Percentiles rank a stretch among this genome's conserved stretches.
Evolutionary conservation across 2,888 invertebrate species (phyloP).

Genomic region (Leucania comma): DNA sequence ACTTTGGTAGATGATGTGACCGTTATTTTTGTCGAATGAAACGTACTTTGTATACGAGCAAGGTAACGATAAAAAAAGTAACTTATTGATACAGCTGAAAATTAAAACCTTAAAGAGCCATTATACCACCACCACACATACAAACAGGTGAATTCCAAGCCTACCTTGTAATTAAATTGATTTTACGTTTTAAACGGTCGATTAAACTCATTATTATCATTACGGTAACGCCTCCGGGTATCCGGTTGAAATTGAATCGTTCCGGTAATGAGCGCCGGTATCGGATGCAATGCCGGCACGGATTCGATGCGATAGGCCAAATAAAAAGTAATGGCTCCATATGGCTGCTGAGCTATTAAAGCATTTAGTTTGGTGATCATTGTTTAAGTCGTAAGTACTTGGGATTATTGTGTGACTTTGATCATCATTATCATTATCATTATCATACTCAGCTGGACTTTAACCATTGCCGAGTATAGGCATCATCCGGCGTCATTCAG

Average conservation of each 20-base stretch:
- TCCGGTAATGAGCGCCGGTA: slow-evolving; percentile 75
- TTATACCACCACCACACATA: slow-evolving; percentile 16
- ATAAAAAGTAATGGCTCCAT: slow-evolving; percentile 68
- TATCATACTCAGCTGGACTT: too few species aligned
- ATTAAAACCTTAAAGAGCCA: slow-evolving; percentile 18
- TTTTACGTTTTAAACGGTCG: slow-evolving; percentile 61
- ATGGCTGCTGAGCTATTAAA: slow-evolving; percentile 49
- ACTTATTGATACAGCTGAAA: background rate
- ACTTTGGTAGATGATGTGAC: background rate
- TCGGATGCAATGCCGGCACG: slow-evolving; percentile 65
- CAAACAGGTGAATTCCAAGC: slow-evolving; percentile 21
- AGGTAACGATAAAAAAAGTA: background rate
- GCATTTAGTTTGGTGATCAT: slow-evolving; percentile 51
- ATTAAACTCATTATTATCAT: slow-evolving; percentile 73
- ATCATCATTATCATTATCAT: too few species aligned
- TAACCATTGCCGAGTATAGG: too few species aligned
- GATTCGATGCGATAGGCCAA: slow-evolving; percentile 68
- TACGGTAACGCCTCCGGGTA: slow-evolving; percentile 69
- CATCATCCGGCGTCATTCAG: too few species aligned
- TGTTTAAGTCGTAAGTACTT: slow-evolving; percentile 26
- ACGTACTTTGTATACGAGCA: too few species aligned
- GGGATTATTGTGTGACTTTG: slow-evolving; percentile 10
- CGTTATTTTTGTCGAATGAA: too few species aligned
- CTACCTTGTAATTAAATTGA: slow-evolving; percentile 59
- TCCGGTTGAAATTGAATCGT: slow-evolving; percentile 76